Percentiles rank a stretch among this genome's conserved stretches.
These are phyloP conservation scores for Drosophila mimetica DNA, from an alignment of 2,888 invertebrate species.

Conservation along the genomic window DNA sequence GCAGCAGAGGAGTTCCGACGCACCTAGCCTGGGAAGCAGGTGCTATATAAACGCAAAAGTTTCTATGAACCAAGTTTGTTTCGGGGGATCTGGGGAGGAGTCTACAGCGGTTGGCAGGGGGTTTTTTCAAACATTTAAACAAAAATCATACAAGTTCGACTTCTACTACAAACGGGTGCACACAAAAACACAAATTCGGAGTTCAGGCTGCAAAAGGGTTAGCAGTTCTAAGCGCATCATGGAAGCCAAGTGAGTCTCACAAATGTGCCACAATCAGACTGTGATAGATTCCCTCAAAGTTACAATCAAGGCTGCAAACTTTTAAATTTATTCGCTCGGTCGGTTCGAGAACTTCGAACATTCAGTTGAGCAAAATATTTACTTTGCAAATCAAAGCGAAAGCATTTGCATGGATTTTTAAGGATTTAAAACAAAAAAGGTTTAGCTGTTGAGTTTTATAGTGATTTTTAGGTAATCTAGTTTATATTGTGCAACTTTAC, in stretches of 20 bases:
- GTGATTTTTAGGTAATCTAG: neutral
- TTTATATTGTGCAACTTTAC: too few relatives aligned
- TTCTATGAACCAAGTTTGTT: slow-evolving; percentile 81
- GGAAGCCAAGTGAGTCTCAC: slow-evolving; percentile 62
- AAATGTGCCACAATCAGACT: slow-evolving; percentile 22
- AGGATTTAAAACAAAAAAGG: neutral
- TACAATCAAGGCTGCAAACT: slow-evolving; percentile 34
- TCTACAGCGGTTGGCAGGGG: slow-evolving; percentile 23
- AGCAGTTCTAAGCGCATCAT: slow-evolving; percentile 56
- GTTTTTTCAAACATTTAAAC: slow-evolving; percentile 21
- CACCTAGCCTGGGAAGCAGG: slow-evolving; percentile 69
- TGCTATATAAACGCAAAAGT: slow-evolving; percentile 83
- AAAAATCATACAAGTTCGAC: slow-evolving; percentile 35
- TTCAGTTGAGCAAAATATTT: slow-evolving; percentile 5
- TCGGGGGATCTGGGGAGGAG: neutral
- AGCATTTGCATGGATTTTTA: neutral
- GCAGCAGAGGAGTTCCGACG: slow-evolving; percentile 55
- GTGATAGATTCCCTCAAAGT: slow-evolving; percentile 24
- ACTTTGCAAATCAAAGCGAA: neutral
- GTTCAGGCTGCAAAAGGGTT: slow-evolving; percentile 10
- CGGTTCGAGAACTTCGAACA: neutral
- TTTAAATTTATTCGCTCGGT: slow-evolving; percentile 16
- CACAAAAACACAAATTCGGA: slow-evolving; percentile 24
- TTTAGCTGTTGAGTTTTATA: neutral
- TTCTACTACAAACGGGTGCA: slow-evolving; percentile 37